phyloP scores from a whole-genome alignment of 2,888 invertebrate genomes.

The Temnothorax unifasciatus region DNA sequence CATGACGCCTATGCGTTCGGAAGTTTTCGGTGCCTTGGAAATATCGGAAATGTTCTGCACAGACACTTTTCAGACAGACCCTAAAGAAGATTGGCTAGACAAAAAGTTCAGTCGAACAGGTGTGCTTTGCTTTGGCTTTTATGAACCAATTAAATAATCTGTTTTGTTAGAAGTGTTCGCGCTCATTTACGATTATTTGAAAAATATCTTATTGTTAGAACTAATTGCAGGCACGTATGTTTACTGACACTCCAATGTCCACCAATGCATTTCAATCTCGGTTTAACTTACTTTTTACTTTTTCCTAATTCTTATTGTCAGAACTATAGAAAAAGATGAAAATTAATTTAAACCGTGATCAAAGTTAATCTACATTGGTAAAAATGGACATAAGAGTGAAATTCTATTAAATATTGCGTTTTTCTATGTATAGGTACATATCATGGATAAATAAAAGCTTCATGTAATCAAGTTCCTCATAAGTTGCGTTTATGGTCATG shows the following conservation, averaged over 20 bases:
- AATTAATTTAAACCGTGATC: no score
- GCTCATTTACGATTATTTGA: not conserved
- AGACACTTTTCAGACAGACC: not conserved
- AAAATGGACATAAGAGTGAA: not conserved
- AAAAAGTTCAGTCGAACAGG: not conserved
- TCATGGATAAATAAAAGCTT: constrained; percentile 2
- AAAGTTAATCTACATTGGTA: no score
- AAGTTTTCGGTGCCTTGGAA: no score
- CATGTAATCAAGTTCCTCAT: not conserved
- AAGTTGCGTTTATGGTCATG: not conserved
- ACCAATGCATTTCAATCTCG: no score
- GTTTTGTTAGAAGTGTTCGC: not conserved
- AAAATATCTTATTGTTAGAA: not conserved
- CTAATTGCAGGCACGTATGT: not conserved
- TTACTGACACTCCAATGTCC: no score
- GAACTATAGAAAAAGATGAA: no score
- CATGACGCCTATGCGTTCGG: no score
- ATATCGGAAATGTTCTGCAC: no score
- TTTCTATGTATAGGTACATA: not conserved
- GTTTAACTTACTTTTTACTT: no score
- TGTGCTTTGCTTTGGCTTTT: no score
- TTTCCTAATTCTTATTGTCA: no score
- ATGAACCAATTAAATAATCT: not conserved
- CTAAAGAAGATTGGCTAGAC: not conserved
- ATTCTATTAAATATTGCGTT: not conserved